Base-by-base conservation (phyloP, 2,888 invertebrate genomes). In the Drosophila borealis region DNA sequence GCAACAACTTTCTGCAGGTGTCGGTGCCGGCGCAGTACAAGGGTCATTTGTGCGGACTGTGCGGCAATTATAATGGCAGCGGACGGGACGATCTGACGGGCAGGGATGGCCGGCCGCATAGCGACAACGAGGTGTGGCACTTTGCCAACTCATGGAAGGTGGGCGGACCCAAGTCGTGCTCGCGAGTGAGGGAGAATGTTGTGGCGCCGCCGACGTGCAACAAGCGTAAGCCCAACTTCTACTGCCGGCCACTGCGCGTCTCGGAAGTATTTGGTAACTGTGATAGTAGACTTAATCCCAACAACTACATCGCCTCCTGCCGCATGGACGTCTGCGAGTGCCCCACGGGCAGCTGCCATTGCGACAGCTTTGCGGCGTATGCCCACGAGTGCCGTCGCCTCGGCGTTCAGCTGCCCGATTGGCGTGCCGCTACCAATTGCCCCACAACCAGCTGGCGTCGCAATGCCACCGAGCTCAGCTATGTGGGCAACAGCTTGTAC, bases 91-190 rank as follows among this genome's bases (percentile, higher is more conserved):
- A 98, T 93, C 94, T 97, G 89, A 95, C 93, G 75, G 95, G 95
- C 53, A 94, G 95, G 55, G 94, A 94, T 75, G 97, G 96, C 10
- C 93, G 93, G 50, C 92, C 95, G 50, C 94, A 96, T 66, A 93
- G 93, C 48, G 96, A 97, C 80, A 77, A 80, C 9, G 93, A 94
- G 59, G 90, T 93, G 6, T 93, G 94, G 93, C 94, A 94, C 57
- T 98, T 98, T 88, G 98, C 97, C 3, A 94, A 96, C 51, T 97
- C 98, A 4, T 99, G 98, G 98, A 95, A 97, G 56, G 96, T 97
- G 1, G 98, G 98, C 1, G 96, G 96, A 0, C 95, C 94, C 68
- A 94, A 95, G 61, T 95, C 95, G 4, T 96, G 97, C 89, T 94
- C 94, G 2, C 93, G 95, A 0, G 91, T 91, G 49, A 94, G 93